A percentile compares a stretch with the other conserved stretches of the same genome.
Conservation (phyloP, 2,888 invertebrate genomes). For the Drosophila subsilvestris region DNA sequence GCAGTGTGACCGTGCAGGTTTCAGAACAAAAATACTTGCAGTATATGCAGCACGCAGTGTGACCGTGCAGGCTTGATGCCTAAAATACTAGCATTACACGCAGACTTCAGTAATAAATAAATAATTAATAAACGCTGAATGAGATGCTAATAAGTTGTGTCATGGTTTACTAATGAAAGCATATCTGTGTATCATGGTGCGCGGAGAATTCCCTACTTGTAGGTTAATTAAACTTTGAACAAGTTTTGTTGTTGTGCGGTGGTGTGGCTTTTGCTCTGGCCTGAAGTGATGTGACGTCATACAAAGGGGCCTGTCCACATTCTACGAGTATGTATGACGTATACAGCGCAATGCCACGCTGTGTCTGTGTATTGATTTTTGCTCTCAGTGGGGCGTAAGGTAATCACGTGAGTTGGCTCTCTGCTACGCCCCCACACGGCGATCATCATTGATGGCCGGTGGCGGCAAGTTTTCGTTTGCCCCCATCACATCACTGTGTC, state of each 20-base stretch:
- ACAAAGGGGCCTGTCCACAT: constrained; percentile 62
- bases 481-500: constrained; percentile 6
- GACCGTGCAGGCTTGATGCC: too few species aligned
- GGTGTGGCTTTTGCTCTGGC: neutral
- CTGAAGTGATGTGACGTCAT: constrained; percentile 47
- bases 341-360: constrained; percentile 15
- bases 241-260: constrained; percentile 14
- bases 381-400: neutral
- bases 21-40: too few species aligned
- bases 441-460: neutral
- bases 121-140: constrained; percentile 8
- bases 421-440: neutral
- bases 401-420: constrained; percentile 29
- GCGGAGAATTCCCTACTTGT: neutral
- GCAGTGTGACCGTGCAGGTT: too few species aligned
- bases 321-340: constrained; percentile 21
- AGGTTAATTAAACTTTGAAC: neutral
- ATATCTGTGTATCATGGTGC: neutral
- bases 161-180: neutral
- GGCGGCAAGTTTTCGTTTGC: neutral
- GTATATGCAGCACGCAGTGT: too few species aligned
- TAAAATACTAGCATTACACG: too few species aligned
- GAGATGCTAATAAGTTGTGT: constrained; percentile 1
- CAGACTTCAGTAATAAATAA: neutral
- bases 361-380: constrained; percentile 45